Evolutionary conservation across 2,113 vertebrate genomes (phyloP).

Genomic region (Pteropus alecto): DNA sequence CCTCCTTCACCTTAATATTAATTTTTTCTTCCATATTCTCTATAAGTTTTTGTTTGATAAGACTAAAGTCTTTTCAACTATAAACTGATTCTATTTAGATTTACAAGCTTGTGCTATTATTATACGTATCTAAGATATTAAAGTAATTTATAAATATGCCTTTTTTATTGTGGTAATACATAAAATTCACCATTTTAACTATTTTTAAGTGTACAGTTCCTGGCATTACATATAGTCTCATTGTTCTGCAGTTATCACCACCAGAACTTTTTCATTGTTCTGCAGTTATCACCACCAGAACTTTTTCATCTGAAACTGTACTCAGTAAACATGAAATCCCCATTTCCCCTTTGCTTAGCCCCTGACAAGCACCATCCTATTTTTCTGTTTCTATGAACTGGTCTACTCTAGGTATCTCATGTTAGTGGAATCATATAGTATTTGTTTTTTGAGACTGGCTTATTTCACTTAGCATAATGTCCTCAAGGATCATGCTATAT

Average conservation of each 20-base stretch:
- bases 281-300: not conserved
- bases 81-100: not conserved
- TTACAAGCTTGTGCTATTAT: not conserved
- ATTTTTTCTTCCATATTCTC: not conserved
- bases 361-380: not conserved
- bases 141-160: not conserved
- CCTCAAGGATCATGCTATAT: not conserved
- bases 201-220: not conserved
- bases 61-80: not conserved
- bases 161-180: not conserved
- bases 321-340: not conserved
- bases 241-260: not conserved
- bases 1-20: not conserved
- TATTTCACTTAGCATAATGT: conserved; percentile 3
- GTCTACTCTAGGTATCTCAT: not conserved
- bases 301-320: not conserved
- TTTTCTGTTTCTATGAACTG: not conserved
- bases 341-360: not conserved
- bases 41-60: not conserved
- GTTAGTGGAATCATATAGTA: not conserved
- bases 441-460: not conserved
- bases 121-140: not conserved
- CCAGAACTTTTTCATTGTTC: not conserved
- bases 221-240: not conserved
- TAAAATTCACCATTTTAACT: not conserved